These are phyloP conservation scores for Phalera bucephala DNA, from an alignment of 2,888 invertebrate species.

Conservation along the genomic window DNA sequence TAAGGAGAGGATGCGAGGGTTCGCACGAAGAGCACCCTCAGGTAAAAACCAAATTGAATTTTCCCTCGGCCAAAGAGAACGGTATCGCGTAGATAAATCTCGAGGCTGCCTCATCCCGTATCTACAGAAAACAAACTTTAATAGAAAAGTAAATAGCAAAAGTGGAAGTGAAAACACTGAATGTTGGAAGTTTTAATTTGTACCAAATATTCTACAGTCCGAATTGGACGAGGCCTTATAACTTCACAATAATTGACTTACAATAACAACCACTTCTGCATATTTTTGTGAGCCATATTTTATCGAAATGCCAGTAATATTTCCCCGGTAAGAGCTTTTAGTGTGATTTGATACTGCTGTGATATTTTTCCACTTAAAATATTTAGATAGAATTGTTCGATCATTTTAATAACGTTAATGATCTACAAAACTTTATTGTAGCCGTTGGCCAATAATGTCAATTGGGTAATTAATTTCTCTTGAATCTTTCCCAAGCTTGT, in stretches of 20 bases:
- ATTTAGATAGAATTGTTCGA: too few relatives aligned
- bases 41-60: slow-evolving; percentile 81
- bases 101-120: slow-evolving; percentile 66
- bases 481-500: too few relatives aligned
- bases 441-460: background rate
- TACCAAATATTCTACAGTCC: slow-evolving; percentile 41
- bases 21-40: slow-evolving; percentile 64
- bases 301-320: too few relatives aligned
- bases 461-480: background rate
- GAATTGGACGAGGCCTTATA: slow-evolving; percentile 31
- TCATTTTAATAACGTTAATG: too few relatives aligned
- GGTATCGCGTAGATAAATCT: slow-evolving; percentile 79
- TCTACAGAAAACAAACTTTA: slow-evolving; percentile 76
- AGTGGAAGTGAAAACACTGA: slow-evolving; percentile 66
- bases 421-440: background rate
- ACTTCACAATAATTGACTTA: slow-evolving; percentile 37
- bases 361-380: too few relatives aligned
- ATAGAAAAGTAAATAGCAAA: slow-evolving; percentile 78
- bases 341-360: too few relatives aligned
- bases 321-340: too few relatives aligned
- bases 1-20: slow-evolving; percentile 65
- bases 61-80: slow-evolving; percentile 71
- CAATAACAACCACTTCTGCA: too few relatives aligned
- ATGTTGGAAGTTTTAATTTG: slow-evolving; percentile 69
- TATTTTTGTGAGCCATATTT: too few relatives aligned